Evolutionary conservation across 2,888 invertebrate genomes (phyloP), one percentile per base, ranked within the genome.

Genomic region (Scaptomyza cyrtandrae): DNA sequence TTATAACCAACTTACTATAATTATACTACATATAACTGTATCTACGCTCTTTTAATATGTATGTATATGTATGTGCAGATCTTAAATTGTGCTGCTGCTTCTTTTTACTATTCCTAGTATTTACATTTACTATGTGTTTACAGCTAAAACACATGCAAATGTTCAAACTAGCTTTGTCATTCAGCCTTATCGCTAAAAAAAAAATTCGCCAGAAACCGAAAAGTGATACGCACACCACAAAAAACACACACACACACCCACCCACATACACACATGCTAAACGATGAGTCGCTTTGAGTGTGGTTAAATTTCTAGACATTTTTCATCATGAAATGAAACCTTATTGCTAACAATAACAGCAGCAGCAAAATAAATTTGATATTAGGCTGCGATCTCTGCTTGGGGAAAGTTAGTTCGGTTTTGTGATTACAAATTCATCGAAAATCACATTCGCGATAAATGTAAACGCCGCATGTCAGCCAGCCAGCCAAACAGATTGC

Each of bases 151-250:
- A 37, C 53, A 49, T 62, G 44, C 45, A 57, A 57, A 24, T 61
- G 57, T 16, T 43, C 9, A 29, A 54, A 56, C 35, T 29, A 11
- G 78, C 78, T 13, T 31, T 56, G 77, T 63, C 78, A 75, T 60
- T 56, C 29, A 50, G 61, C 44, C 45, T 66, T 77, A 71, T 77
- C 62, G 58, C 11, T 48, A 45, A 48, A 49, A 29, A 33, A 33
- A 33, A 10, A 49, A 37, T 24, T 24, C 3, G 11, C n/a, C 29
- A 50, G 9, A 68, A 49, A 48, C 46, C 48, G 19, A 49, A 75
- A 75, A 53, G 39, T 44, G 46, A 53, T 56, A 61, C 13, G 14
- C 45, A 62, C 27, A 67, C 45, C 9, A 37, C 14, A 52, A 46
- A 35, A 29, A 46, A 64, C 37, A 39, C 16, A 54, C 41, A 14